phyloP scores from a whole-genome alignment of 2,113 vertebrate genomes.

The Edolisoma coerulescens region DNA sequence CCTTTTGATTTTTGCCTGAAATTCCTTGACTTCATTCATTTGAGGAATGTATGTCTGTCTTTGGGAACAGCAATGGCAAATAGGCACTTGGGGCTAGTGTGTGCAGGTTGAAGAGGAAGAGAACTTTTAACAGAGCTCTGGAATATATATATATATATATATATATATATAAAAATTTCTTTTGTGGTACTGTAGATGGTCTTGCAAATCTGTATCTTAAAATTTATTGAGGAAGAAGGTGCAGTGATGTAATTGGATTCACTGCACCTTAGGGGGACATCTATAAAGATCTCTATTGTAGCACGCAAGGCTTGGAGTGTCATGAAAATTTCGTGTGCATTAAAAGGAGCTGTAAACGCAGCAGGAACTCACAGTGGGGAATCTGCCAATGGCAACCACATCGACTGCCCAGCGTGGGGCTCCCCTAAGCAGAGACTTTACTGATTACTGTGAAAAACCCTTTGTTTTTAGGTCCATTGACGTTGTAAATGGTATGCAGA shows the following conservation, averaged over 20 bases:
- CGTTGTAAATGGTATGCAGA: background rate
- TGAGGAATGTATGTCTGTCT: background rate
- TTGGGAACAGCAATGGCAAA: background rate
- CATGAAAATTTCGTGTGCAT: background rate
- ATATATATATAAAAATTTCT: background rate
- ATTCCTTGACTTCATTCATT: background rate
- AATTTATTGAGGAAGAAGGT: background rate
- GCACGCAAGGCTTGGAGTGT: background rate
- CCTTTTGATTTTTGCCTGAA: background rate
- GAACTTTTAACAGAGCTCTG: background rate
- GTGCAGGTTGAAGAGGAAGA: background rate
- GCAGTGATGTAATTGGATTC: background rate
- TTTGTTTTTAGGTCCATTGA: background rate
- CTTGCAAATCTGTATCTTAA: background rate
- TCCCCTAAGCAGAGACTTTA: background rate
- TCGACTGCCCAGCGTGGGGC: background rate
- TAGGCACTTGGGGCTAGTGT: background rate
- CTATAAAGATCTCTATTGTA: background rate
- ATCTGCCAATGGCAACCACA: background rate
- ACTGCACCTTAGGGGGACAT: background rate
- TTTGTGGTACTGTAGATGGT: background rate
- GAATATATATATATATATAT: too few species aligned
- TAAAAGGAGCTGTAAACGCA: background rate
- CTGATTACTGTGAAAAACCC: background rate
- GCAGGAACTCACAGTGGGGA: background rate